A percentile compares a stretch with the other conserved stretches of the same genome.
These are phyloP conservation scores for Sebastes wilsoni DNA, from an alignment of 2,797 vertebrate genomes.

Conservation along the genomic window DNA sequence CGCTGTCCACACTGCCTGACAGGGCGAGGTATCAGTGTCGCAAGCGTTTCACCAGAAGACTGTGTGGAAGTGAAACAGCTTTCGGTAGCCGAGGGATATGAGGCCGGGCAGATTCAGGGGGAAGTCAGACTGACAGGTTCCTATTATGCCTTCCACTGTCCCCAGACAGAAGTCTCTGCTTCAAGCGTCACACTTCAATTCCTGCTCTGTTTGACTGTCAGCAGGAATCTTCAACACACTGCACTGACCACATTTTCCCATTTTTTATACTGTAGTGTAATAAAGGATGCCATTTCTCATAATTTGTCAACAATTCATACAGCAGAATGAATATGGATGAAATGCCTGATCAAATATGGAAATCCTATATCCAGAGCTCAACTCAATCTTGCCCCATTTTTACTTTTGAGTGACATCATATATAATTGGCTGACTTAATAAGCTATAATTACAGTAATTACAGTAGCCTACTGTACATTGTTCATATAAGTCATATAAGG, in stretches of 20 bases:
- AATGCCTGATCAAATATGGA: background rate
- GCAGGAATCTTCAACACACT: conserved; percentile 11
- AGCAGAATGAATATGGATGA: background rate
- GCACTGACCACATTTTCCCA: background rate
- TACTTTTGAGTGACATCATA: background rate
- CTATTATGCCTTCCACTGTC: conserved; percentile 29
- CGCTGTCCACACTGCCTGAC: background rate
- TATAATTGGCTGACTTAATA: background rate
- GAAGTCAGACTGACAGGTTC: conserved; percentile 63
- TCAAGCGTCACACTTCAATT: background rate
- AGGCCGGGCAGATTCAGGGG: conserved; percentile 23
- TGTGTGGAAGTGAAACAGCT: conserved; percentile 74
- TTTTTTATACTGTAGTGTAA: background rate
- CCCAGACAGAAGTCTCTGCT: conserved; percentile 18
- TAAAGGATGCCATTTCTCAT: background rate
- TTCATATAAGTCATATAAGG: background rate
- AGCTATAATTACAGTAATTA: background rate
- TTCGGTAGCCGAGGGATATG: conserved; percentile 13
- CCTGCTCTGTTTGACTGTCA: conserved; percentile 17
- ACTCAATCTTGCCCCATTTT: background rate
- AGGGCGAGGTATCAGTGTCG: conserved; percentile 34
- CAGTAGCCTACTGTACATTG: background rate
- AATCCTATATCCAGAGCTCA: background rate
- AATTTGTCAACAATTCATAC: background rate
- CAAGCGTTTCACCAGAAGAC: conserved; percentile 46